phyloP scores from a whole-genome alignment of 64 coral and sea anemone genomes.

The Anthopleura sola region DNA sequence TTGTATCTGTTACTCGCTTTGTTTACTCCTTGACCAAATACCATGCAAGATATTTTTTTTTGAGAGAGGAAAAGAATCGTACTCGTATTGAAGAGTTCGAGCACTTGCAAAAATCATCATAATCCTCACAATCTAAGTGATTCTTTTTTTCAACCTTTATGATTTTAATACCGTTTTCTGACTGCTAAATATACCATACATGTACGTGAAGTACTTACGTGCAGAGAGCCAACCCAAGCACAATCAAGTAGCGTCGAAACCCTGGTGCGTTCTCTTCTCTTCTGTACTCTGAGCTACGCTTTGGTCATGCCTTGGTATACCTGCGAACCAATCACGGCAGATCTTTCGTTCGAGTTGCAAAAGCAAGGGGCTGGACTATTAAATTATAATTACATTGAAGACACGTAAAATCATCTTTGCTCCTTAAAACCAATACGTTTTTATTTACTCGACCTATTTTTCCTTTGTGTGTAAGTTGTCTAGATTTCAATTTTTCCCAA shows the following conservation, averaged over 20 bases:
- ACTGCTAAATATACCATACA: too few species aligned
- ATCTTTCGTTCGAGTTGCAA: neutral
- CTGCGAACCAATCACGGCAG: neutral
- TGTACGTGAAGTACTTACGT: neutral
- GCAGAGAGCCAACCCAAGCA: neutral
- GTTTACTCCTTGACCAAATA: too few species aligned
- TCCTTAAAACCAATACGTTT: neutral
- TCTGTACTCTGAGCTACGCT: neutral
- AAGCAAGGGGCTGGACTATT: neutral
- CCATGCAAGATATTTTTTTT: too few species aligned
- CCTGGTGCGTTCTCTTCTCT: neutral
- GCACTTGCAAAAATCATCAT: neutral
- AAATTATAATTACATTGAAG: neutral
- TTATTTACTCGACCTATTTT: too few species aligned
- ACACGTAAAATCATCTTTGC: neutral
- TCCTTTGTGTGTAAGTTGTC: neutral
- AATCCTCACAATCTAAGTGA: neutral
- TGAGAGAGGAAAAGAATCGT: neutral
- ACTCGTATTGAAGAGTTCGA: neutral
- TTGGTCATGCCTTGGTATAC: neutral
- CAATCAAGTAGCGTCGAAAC: neutral
- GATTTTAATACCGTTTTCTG: neutral
- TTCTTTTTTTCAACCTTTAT: neutral
- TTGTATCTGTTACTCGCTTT: too few species aligned
- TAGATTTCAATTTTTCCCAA: neutral